Evolutionary conservation across 2,888 invertebrate species (phyloP), one percentile per base, ranked within the genome.

Genomic region (Tetramorium bicarinatum): DNA sequence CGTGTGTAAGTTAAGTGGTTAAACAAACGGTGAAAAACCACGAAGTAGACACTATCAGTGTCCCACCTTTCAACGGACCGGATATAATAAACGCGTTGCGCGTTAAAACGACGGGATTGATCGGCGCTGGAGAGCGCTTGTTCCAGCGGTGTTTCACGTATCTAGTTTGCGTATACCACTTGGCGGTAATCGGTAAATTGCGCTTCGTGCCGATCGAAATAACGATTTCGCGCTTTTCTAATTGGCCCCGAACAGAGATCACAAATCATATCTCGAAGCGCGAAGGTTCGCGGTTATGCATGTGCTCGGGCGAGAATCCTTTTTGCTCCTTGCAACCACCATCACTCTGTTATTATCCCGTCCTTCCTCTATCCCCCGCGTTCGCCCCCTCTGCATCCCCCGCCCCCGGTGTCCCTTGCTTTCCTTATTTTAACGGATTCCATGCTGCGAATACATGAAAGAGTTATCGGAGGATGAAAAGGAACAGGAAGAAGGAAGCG

Each of bases 91-190:
- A 85, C 71, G 79, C 83, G 88, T 85, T 86, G 81, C 86, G 84
- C 87, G 90, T 90, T 34, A 88, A 90, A 92, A 91, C 91, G 90
- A 89, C 88, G 87, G 89, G 90, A 92, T 91, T 90, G 84, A 85
- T 88, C 74, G 64, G 21, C 54, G 29, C 21, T 47, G 76, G 72
- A 84, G 84, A 85, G 85, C 64, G 84, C 83, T 79, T 67, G 84
- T 80, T 64, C 52, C 64, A 38, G 34, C 61, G 38, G 38, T 71
- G 66, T 67, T 81, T 66, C 82, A 71, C 62, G 79, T 67, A 79
- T 56, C 49, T 52, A 67, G 66, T 67, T 67, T 9, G 64, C 38
- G 62, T 52, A 66, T 34, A 47, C 9, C 21, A 34, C 29, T 67
- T 29, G n/a, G 74, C 52, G 56, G 75, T 84, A 83, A 89, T 86